Evolutionary conservation across 2,888 invertebrate species (phyloP).

Genomic region (Drosophila monieri): DNA sequence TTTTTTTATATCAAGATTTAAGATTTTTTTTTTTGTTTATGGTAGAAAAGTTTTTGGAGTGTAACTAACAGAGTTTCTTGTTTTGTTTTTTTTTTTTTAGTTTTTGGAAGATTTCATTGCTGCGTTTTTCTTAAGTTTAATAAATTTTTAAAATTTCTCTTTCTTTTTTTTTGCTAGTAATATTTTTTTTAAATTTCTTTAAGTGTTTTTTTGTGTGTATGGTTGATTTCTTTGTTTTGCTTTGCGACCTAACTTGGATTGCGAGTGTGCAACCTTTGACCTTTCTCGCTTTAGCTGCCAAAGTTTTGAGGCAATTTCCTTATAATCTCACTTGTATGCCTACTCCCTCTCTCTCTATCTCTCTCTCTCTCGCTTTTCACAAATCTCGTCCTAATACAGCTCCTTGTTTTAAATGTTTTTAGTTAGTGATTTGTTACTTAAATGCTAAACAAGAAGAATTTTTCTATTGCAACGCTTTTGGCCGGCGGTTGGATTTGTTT

Average conservation of each 20-base stretch:
- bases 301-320: conserved; percentile 32
- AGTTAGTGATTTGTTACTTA: conserved; percentile 56
- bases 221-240: conserved; percentile 72
- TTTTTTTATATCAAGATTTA: conserved; percentile 20
- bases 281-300: conserved; percentile 29
- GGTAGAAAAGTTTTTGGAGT: conserved; percentile 65
- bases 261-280: conserved; percentile 49
- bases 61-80: conserved; percentile 63
- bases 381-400: conserved; percentile 18
- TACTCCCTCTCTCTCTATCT: neutral
- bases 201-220: conserved; percentile 34
- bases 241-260: conserved; percentile 67
- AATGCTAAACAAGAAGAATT: conserved; percentile 75
- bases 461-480: conserved; percentile 72
- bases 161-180: conserved; percentile 42
- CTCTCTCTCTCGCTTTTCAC: conserved; percentile 2
- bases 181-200: conserved; percentile 44
- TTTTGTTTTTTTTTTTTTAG: conserved; percentile 31
- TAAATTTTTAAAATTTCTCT: conserved; percentile 64
- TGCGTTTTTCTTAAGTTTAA: conserved; percentile 58
- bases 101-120: conserved; percentile 73
- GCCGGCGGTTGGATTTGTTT: conserved; percentile 44
- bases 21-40: conserved; percentile 39
- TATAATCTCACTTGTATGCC: conserved; percentile 15
- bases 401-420: conserved; percentile 39